A percentile compares a stretch with the other conserved stretches of the same genome.
These are phyloP conservation scores for Notodonta ziczac DNA, from an alignment of 2,888 invertebrate species.

Conservation along the genomic window DNA sequence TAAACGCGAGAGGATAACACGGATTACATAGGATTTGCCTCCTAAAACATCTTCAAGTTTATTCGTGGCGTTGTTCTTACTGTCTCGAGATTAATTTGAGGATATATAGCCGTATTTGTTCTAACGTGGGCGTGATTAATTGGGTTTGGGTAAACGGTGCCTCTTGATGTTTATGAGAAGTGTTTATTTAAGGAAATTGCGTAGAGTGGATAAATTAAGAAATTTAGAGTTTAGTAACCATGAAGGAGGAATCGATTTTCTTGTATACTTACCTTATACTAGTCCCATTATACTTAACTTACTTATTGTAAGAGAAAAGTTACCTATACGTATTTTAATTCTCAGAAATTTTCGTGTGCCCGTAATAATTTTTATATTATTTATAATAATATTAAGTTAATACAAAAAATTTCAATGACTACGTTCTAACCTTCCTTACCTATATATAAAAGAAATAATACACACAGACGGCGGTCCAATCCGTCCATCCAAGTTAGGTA, in stretches of 20 bases:
- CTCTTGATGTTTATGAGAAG: neutral
- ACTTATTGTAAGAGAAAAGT: too few relatives aligned
- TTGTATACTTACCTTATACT: too few relatives aligned
- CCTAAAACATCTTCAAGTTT: constrained; percentile 52
- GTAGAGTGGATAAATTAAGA: neutral
- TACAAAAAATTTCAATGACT: too few relatives aligned
- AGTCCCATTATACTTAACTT: too few relatives aligned
- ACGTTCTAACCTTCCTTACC: too few relatives aligned
- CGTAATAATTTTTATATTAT: too few relatives aligned
- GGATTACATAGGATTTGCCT: constrained; percentile 57
- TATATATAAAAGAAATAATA: neutral
- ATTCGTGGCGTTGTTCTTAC: constrained; percentile 49
- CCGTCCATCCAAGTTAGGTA: neutral
- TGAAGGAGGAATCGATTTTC: too few relatives aligned
- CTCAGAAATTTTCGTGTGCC: too few relatives aligned
- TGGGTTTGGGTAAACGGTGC: constrained; percentile 4
- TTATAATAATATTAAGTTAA: too few relatives aligned
- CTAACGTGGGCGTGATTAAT: constrained; percentile 24
- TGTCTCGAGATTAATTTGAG: constrained; percentile 40
- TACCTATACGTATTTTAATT: too few relatives aligned
- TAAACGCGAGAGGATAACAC: constrained; percentile 24
- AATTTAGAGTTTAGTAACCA: too few relatives aligned
- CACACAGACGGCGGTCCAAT: neutral
- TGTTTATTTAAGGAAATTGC: neutral
- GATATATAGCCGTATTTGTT: constrained; percentile 41